Conservation (phyloP, 2,888 invertebrate species). For the Antheraea assamensis region DNA sequence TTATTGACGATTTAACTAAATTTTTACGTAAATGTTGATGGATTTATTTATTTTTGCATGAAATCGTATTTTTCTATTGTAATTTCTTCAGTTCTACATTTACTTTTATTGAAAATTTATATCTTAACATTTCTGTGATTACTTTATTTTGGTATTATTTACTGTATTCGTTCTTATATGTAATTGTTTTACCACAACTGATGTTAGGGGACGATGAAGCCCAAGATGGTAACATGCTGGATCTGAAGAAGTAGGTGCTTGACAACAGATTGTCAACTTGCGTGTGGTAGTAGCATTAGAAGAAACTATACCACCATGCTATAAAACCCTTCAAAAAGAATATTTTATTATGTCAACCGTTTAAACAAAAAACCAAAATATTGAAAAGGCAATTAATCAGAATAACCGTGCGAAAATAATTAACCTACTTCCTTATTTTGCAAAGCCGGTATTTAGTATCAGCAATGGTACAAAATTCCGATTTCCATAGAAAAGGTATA, state of each 20-base stretch:
- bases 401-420: background rate
- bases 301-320: background rate
- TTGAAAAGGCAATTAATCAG: background rate
- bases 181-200: no score
- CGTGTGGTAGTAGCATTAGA: no score
- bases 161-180: no score
- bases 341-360: background rate
- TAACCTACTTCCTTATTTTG: background rate
- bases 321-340: background rate
- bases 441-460: background rate
- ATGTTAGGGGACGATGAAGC: no score
- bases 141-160: no score
- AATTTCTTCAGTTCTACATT: no score
- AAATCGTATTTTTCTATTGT: background rate
- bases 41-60: background rate
- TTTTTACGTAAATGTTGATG: background rate
- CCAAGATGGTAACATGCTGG: no score
- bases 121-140: no score
- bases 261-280: no score
- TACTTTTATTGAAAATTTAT: no score
- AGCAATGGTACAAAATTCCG: background rate
- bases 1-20: constrained; percentile 2
- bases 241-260: no score
- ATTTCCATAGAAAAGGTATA: background rate
- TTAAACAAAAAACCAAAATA: background rate